phyloP scores from a whole-genome alignment of 2,888 invertebrate species.

The Leptopterna dolabrata region DNA sequence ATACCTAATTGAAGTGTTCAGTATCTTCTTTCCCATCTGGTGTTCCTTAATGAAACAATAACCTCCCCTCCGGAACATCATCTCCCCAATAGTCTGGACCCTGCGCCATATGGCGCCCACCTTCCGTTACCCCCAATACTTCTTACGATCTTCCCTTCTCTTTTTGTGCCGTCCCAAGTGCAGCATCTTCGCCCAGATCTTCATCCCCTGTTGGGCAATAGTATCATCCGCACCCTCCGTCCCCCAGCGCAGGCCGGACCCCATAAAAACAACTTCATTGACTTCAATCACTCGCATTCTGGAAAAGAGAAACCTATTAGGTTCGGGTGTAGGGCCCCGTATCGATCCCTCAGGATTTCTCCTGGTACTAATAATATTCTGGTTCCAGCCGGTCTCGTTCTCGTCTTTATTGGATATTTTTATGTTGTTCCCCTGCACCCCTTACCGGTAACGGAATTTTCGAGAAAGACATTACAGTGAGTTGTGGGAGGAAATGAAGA shows the following conservation, averaged over 20 bases:
- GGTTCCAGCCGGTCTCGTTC: slow-evolving; percentile 38
- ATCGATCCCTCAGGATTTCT: slow-evolving; percentile 49
- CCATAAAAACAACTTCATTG: slow-evolving; percentile 54
- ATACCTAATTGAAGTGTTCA: background rate
- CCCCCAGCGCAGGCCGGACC: background rate
- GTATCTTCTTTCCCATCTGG: slow-evolving; percentile 25
- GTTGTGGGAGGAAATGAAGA: background rate
- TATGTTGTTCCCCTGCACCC: background rate
- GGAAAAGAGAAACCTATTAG: slow-evolving; percentile 42
- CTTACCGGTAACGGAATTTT: background rate
- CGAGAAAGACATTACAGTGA: background rate
- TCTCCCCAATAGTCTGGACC: slow-evolving; percentile 9
- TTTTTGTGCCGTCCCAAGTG: slow-evolving; percentile 23
- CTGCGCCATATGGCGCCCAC: slow-evolving; percentile 45
- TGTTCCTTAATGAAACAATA: slow-evolving; percentile 47
- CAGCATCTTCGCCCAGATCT: slow-evolving; percentile 32
- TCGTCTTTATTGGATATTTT: slow-evolving; percentile 45
- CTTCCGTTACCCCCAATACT: slow-evolving; percentile 27
- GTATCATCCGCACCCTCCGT: slow-evolving; percentile 39
- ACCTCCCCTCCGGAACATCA: background rate
- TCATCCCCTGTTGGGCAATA: background rate
- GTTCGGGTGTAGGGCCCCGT: slow-evolving; percentile 23
- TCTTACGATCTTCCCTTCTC: slow-evolving; percentile 36
- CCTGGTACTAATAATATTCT: slow-evolving; percentile 52
- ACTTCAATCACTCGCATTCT: slow-evolving; percentile 47